Conservation (phyloP, 2,888 invertebrate species). For the Torymus aiolomorphi region DNA sequence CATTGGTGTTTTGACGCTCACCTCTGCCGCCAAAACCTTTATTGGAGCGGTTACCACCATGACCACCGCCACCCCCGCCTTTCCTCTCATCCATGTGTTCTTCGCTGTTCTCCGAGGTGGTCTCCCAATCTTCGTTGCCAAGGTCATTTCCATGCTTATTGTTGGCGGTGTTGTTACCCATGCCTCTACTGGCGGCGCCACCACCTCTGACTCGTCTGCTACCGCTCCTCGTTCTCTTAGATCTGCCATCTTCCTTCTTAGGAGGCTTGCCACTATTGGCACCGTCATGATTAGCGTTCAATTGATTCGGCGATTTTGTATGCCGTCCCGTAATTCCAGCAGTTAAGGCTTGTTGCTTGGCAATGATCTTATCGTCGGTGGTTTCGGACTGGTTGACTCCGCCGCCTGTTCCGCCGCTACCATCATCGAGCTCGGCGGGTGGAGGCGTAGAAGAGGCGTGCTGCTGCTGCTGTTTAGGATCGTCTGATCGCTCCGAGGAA, state of each 20-base stretch:
- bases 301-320: constrained; percentile 69
- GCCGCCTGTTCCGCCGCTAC: constrained; percentile 61
- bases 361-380: constrained; percentile 82
- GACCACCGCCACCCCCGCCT: constrained; percentile 67
- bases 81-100: constrained; percentile 74
- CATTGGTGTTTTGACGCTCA: constrained; percentile 56
- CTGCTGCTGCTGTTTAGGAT: constrained; percentile 75
- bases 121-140: constrained; percentile 86
- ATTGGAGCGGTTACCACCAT: constrained; percentile 66
- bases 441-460: constrained; percentile 58
- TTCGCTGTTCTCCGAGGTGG: constrained; percentile 89
- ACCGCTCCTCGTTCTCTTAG: constrained; percentile 71
- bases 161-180: constrained; percentile 35
- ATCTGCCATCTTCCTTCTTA: constrained; percentile 69
- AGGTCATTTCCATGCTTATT: constrained; percentile 71
- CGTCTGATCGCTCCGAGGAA: constrained; percentile 75
- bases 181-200: neutral
- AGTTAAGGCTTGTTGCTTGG: constrained; percentile 82
- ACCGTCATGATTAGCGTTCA: constrained; percentile 51
- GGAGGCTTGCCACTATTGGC: constrained; percentile 56
- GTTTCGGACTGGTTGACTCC: constrained; percentile 68
- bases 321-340: constrained; percentile 81
- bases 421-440: constrained; percentile 68
- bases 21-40: constrained; percentile 68
- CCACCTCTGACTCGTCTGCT: constrained; percentile 64